A percentile compares a stretch with the other conserved stretches of the same genome.
Conservation (phyloP, 2,113 vertebrate genomes). For the Larimichthys polyactis region DNA sequence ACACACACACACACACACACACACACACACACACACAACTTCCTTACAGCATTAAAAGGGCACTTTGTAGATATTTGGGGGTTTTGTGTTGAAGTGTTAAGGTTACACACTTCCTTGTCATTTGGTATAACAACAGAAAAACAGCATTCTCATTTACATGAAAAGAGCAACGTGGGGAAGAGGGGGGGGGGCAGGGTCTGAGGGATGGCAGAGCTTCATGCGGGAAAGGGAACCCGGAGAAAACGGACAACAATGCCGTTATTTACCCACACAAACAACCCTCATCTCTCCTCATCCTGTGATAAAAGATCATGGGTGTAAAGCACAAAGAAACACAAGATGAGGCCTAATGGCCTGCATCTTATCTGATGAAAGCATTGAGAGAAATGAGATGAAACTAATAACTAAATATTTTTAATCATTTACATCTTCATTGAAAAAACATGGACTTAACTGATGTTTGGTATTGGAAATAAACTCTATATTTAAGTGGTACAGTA, state of each 20-base stretch:
- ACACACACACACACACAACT: conserved; percentile 61
- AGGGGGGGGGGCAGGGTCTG: conserved; percentile 23
- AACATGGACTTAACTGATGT: not conserved
- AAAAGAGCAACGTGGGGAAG: conserved; percentile 82
- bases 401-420: not conserved
- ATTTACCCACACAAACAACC: conserved; percentile 78
- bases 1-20: conserved; percentile 42
- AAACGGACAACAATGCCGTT: conserved; percentile 81
- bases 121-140: conserved; percentile 89
- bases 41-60: conserved; percentile 78
- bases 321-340: conserved; percentile 44
- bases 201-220: conserved; percentile 67
- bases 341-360: conserved; percentile 30
- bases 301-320: conserved; percentile 73
- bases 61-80: conserved; percentile 84
- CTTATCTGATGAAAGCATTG: conserved; percentile 16
- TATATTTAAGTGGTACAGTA: not conserved
- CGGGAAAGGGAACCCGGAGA: conserved; percentile 79
- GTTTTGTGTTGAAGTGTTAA: conserved; percentile 84
- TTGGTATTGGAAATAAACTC: not conserved
- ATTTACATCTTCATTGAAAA: not conserved
- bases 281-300: conserved; percentile 76
- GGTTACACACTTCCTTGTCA: conserved; percentile 87
- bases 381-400: not conserved
- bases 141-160: conserved; percentile 85